Conservation (phyloP, 1,140 invertebrate species). For the Drosophila mojavensis region DNA sequence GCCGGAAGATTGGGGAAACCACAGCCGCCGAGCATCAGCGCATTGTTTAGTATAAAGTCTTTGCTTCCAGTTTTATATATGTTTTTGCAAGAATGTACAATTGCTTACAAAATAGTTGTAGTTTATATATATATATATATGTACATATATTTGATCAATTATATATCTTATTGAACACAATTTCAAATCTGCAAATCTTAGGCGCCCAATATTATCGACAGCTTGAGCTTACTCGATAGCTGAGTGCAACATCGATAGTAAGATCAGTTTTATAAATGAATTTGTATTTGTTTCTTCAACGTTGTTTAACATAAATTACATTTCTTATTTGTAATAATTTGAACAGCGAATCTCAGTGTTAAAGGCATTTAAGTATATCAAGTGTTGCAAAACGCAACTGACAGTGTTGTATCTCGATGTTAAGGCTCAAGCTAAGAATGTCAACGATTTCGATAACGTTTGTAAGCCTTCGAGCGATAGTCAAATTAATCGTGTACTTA, state of each 20-base stretch:
- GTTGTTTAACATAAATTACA: too few relatives aligned
- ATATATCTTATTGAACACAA: slow-evolving; percentile 23
- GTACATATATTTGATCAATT: slow-evolving; percentile 9
- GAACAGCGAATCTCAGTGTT: neutral
- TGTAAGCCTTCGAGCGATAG: neutral
- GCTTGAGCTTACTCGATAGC: too few relatives aligned
- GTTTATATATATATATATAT: slow-evolving; percentile 26
- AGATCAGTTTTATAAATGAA: too few relatives aligned
- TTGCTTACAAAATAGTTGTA: slow-evolving; percentile 9
- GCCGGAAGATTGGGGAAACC: neutral
- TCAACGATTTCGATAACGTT: neutral
- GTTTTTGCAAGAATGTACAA: neutral
- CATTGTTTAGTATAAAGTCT: slow-evolving; percentile 38
- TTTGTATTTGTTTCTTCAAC: too few relatives aligned
- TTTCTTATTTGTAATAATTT: neutral
- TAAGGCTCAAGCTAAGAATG: neutral
- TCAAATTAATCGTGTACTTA: neutral
- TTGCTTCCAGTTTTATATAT: neutral
- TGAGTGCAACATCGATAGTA: too few relatives aligned
- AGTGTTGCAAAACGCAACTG: neutral
- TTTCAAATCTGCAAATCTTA: slow-evolving; percentile 20
- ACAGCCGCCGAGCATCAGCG: slow-evolving; percentile 40
- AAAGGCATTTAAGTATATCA: neutral
- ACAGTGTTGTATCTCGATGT: neutral
- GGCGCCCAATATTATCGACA: neutral